Evolutionary conservation across 1,140 invertebrate species (phyloP), one percentile per base, ranked within the genome.

Genomic region (Lepidurus arcticus): DNA sequence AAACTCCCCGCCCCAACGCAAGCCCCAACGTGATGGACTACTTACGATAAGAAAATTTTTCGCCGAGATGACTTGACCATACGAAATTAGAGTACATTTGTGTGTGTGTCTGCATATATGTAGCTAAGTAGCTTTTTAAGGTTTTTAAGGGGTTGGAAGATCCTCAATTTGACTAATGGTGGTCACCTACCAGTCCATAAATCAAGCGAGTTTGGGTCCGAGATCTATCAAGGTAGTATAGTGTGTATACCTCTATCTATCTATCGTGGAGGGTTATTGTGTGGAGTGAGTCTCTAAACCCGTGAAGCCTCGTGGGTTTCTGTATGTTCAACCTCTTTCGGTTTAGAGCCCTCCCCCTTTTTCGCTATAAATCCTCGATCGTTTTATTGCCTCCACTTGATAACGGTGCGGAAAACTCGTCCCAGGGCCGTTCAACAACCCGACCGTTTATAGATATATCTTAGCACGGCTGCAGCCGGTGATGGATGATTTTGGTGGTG

Each of bases 71-170:
- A 34, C 34, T 34, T 34, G 34, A 3, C 34, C 34, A 3, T 3
- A 34, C 34, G 3, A 34, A 34, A 34, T 34, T 34, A 3, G 34
- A 34, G 34, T 34, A 34, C 24, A 24, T 24, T 24, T 24, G 26
- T 1, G 1, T 26, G 26, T 34, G 3, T 34, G 2, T 4, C 34
- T 34, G 53, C 21, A 13, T n/a, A n/a, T 21, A 65, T 7, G 4
- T 65, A n/a, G 53, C 53, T 65, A 65, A 65, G 53, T 65, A 65
- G 53, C 53, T 65, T 65, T 21, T 65, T n/a, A 65, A 65, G 53
- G 53, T 65, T 65, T 21, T 65, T n/a, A 65, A 65, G 53, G 53
- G 53, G 16, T 65, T 13, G 53, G 53, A 13, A 3, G 21, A 65
- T 65, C 53, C 53, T 65, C 53, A 9, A 65, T 65, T 65, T 65